Evolutionary conservation across 2,113 vertebrate genomes (phyloP), one percentile per base, ranked within the genome.

Genomic region (western clawed frog (Xenopus tropicalis)): DNA sequence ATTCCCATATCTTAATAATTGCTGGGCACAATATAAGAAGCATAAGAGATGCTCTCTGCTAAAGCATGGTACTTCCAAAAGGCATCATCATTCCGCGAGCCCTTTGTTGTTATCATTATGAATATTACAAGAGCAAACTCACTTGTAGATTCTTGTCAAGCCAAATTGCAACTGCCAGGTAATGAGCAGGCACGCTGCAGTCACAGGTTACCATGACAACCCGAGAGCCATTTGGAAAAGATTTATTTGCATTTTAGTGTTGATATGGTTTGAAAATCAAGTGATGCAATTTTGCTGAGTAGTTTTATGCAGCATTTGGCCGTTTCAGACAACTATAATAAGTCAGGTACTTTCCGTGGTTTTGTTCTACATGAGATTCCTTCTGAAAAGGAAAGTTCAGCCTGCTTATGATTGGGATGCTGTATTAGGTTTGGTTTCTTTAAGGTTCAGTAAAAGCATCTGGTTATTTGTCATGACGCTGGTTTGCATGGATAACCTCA

Each of bases 201-300:
- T 22, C 12, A 21, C 24, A 43, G 11, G 72, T 75, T 75, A 8
- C 72, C 72, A 69, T 75, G 72, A 22, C 72, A 75, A 75, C 72
- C 66, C 54, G 52, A 69, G 58, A 62, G 61, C 24, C 72, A 75
- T 69, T 51, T 25, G 25, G 14, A 68, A 61, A 61, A 25, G 54
- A 67, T 66, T 58, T 67, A 74, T 66, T 67, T 56, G 22, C 46
- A 17, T 61, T 68, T 51, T 67, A 58, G 29, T 20, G 24, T 46
- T 68, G 72, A 68, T 68, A 42, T 61, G 72, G 37, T 51, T 24
- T 48, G 64, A 59, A 74, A 61, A 74, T 59, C 42, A 42, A 48
- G 58, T 24, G 71, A 66, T 37, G 23, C 71, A 24, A 73, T 29
- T 59, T 21, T 22, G 64, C 64, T 48, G 29, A 48, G 66, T 57